Evolutionary conservation across 92 coral and sea anemone genomes (phyloP), one percentile per base, ranked within the genome.

Genomic region (Palythoa caribaeorum): DNA sequence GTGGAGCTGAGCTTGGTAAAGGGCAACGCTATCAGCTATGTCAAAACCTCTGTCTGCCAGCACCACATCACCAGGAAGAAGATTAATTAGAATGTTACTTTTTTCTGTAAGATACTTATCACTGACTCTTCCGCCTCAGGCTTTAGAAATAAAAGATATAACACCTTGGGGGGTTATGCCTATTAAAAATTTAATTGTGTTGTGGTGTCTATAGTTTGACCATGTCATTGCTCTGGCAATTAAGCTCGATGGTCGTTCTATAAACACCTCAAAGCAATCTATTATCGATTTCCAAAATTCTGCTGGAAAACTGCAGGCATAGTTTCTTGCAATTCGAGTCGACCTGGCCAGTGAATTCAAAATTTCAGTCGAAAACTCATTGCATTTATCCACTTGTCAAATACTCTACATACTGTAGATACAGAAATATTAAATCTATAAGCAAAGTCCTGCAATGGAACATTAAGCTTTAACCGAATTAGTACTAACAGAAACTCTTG

Each of bases 381-480:
- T 65, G 55, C 90, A 44, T 78, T 53, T 36, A 87, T 87, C 90
- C 90, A 78, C 53, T 74, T 86, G 78, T 77, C 81, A 55, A 86
- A 86, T 39, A 50, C 47, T 74, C 76, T 84, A 55, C 19, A 68
- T 48, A 50, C 76, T 73, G 57, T 77, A 70, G 72, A 85, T 74
- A 60, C 38, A 54, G 71, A 76, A 59, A 89, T 73, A 19, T 54
- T 65, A 75, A 89, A 83, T 81, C 77, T 73, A 52, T 54, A 89
- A 35, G 92, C 92, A 59, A 83, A 77, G 75, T 89, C 88, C 76
- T 89, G 87, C 51, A 83, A 20, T 17, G 84, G 87, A 40, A 75
- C 73, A 70, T 84, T 28, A 28, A 28, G 28, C 28, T 28, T 28
- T 28, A 28, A 28, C 28, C 28, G 28, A 28, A 28, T 28, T 28